A percentile compares a stretch with the other conserved stretches of the same genome.
Conservation (phyloP, 2,888 invertebrate species). For the Ichneumon xanthorius region DNA sequence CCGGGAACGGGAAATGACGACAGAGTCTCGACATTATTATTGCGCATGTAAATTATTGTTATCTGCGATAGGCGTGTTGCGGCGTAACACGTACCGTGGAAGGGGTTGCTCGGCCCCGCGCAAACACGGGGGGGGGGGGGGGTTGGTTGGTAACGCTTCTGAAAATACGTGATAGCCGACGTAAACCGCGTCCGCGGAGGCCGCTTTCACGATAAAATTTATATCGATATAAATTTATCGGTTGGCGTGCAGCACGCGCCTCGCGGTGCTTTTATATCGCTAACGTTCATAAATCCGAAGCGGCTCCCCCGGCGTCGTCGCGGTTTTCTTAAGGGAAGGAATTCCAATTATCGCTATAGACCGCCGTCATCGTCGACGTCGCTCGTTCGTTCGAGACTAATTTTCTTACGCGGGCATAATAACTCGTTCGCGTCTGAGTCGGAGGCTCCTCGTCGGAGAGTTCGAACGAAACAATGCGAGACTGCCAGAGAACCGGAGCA, state of each 20-base stretch:
- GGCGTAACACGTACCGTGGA: slow-evolving; percentile 37
- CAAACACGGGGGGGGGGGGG: not conserved
- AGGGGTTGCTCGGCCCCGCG: slow-evolving; percentile 14
- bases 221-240: slow-evolving; percentile 66
- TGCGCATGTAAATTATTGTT: slow-evolving; percentile 51
- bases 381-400: slow-evolving; percentile 50
- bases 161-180: slow-evolving; percentile 67
- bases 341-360: slow-evolving; percentile 62
- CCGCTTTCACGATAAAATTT: slow-evolving; percentile 61
- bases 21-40: slow-evolving; percentile 26
- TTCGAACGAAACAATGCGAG: slow-evolving; percentile 30
- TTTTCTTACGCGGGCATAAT: slow-evolving; percentile 43
- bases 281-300: slow-evolving; percentile 49
- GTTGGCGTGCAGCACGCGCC: slow-evolving; percentile 63
- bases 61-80: slow-evolving; percentile 39
- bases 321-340: slow-evolving; percentile 36
- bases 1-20: not conserved
- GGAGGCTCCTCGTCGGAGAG: slow-evolving; percentile 25
- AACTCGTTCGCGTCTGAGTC: slow-evolving; percentile 35
- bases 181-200: slow-evolving; percentile 16
- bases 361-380: slow-evolving; percentile 25
- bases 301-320: slow-evolving; percentile 9
- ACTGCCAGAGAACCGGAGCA: not conserved
- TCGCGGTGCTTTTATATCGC: slow-evolving; percentile 48
- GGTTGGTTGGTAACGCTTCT: slow-evolving; percentile 12